phyloP scores from a whole-genome alignment of 2,113 vertebrate genomes.

The Apus apus region DNA sequence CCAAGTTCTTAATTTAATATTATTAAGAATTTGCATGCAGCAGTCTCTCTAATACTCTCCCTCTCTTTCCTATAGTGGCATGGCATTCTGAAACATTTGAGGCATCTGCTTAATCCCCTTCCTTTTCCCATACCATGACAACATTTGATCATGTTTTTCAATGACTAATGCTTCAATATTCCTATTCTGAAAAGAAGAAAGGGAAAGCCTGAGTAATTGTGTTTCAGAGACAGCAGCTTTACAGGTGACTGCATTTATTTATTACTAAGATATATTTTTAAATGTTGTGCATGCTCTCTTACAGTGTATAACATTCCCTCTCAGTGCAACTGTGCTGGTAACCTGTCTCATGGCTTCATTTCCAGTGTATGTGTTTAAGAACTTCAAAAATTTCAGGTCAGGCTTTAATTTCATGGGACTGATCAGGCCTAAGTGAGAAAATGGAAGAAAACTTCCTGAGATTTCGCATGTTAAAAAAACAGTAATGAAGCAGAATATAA shows the following conservation, averaged over 20 bases:
- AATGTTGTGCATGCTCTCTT: not conserved
- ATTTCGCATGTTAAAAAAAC: not conserved
- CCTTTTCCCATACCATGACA: not conserved
- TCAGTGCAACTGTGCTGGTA: not conserved
- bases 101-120: not conserved
- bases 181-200: constrained; percentile 9
- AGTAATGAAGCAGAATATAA: not conserved
- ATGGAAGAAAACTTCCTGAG: not conserved
- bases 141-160: constrained; percentile 4
- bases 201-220: not conserved
- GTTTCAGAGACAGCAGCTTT: constrained; percentile 40
- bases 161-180: constrained; percentile 31
- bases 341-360: fast-evolving
- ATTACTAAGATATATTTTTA: constrained; percentile 19
- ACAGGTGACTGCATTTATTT: constrained; percentile 15
- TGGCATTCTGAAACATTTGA: not conserved
- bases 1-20: not conserved
- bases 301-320: not conserved
- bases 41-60: constrained; percentile 1
- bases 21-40: too few species aligned
- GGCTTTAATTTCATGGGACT: not conserved
- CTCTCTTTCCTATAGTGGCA: not conserved
- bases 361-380: not conserved
- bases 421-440: not conserved
- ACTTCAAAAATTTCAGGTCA: not conserved